Base-by-base conservation (phyloP, 2,888 invertebrate species). In the Orthosia cruda region DNA sequence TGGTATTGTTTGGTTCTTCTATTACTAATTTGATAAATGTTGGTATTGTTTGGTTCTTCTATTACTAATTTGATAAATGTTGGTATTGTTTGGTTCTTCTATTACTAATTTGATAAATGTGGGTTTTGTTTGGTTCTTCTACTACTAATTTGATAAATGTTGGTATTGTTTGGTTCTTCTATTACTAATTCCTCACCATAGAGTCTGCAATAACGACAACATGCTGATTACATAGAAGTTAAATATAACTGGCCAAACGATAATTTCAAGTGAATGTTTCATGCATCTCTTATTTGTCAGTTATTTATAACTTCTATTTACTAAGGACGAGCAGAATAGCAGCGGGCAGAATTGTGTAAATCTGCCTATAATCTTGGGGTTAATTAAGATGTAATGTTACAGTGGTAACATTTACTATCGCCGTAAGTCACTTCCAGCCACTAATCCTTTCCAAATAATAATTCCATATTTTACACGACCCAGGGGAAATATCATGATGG, bases 401-500 rank as follows among this genome's bases (percentile, higher is more conserved):
- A 26, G 26, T 52, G 45, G 23, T 32, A 18, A 66, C n/a, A 47
- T 58, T 58, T n/a, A 54, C 12, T 59, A 13, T 26, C 12, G 26
- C 20, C 52, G 16, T 62, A 40, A 26, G 13, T 26, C 18, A 4
- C 11, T 9, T 32, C 16, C 11, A 49, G n/a, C 40, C 18, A 52
- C 50, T 23, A 57, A 23, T 23, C 23, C n/a, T 59, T 3, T 47
- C 20, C 18, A 54, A 26, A 66, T 32, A 32, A 50, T 64, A 65
- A 58, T 63, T 50, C n/a, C 15, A 23, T 23, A 3, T 62, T 40
- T 54, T 18, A 73, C 55, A 57, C 11, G 23, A 1, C 71, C 26
- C 61, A 18, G 4, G 57, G 70, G 81, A 76, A 65, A 75, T 71
- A 15, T 12, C 47, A 57, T 26, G 54, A 71, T 71, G 59, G 83